phyloP scores from a whole-genome alignment of 2,113 vertebrate species.

The human (Homo sapiens) region GRCh38 chr1:93839001-93839500 shows the following conservation, averaged over 20 bases:
- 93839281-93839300: neutral
- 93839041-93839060: too few relatives aligned
- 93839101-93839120: too few relatives aligned
- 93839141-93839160: neutral
- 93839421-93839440: accelerated
- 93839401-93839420: neutral
- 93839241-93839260: neutral
- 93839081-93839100: too few relatives aligned
- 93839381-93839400: neutral
- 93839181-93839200: neutral
- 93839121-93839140: too few relatives aligned
- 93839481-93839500: neutral
- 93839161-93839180: neutral
- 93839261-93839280: neutral
- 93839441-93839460: neutral
- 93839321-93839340: neutral
- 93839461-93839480: neutral
- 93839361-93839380: neutral
- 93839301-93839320: neutral
- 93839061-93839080: too few relatives aligned
- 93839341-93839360: neutral
- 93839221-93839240: neutral
- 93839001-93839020: too few relatives aligned
- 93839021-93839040: too few relatives aligned
- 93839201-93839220: neutral